Conservation (phyloP, 1,140 invertebrate genomes). For the Contarinia nasturtii region DNA sequence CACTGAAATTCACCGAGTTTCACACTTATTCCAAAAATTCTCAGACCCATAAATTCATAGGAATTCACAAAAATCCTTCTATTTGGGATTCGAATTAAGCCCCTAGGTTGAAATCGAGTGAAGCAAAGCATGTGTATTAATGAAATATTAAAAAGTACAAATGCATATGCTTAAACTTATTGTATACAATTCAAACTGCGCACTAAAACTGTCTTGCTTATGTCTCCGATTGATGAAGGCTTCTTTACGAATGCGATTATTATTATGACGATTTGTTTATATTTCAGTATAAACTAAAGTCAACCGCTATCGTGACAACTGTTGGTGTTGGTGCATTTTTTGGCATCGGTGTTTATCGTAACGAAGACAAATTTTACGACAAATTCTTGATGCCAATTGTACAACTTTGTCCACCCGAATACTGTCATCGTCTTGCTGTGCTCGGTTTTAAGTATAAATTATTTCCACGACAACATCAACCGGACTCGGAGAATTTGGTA, state of each 20-base stretch:
- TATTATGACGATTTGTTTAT: background rate
- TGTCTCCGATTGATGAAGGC: too few relatives aligned
- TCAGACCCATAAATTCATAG: too few relatives aligned
- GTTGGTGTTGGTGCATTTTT: background rate
- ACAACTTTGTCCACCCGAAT: conserved; percentile 37
- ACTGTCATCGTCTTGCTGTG: conserved; percentile 57
- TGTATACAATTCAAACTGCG: too few relatives aligned
- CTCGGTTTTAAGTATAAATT: conserved; percentile 53
- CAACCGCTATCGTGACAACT: background rate
- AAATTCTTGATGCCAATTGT: conserved; percentile 15
- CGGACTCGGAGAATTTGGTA: conserved; percentile 43
- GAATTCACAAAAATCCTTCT: too few relatives aligned
- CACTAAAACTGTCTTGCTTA: too few relatives aligned
- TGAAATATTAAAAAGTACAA: too few relatives aligned
- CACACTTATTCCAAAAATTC: too few relatives aligned
- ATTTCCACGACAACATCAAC: conserved; percentile 31
- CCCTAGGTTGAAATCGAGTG: too few relatives aligned
- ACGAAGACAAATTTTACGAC: conserved; percentile 3
- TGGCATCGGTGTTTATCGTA: background rate
- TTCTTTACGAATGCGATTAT: background rate
- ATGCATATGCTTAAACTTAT: too few relatives aligned
- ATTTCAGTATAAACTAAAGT: background rate
- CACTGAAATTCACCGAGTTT: too few relatives aligned
- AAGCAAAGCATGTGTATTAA: too few relatives aligned
- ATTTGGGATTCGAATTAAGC: too few relatives aligned